A percentile compares a stretch with the other conserved stretches of the same genome.
These are phyloP conservation scores for Nomada hirtipes DNA, from an alignment of 2,888 invertebrate species.

Conservation along the genomic window DNA sequence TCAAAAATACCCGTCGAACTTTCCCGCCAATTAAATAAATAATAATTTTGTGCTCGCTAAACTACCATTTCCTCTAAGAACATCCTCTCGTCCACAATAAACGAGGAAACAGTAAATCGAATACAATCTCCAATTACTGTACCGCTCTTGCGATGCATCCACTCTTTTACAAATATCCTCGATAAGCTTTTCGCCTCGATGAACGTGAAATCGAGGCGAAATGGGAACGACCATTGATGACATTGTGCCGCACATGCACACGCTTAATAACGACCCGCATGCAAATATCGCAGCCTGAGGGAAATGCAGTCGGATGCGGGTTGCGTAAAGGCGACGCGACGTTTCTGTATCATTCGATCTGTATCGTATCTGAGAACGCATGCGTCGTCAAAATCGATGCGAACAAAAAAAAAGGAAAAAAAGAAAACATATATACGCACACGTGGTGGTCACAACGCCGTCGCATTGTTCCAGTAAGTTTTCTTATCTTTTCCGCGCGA, in stretches of 20 bases:
- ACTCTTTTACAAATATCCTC: neutral
- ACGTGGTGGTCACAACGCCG: neutral
- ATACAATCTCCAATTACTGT: no score
- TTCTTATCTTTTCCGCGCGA: slow-evolving; percentile 18
- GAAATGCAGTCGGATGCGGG: slow-evolving; percentile 58
- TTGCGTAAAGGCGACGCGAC: slow-evolving; percentile 31
- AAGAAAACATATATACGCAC: no score
- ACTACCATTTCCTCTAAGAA: no score
- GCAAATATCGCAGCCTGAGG: slow-evolving; percentile 37
- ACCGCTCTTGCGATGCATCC: neutral
- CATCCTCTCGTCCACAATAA: no score
- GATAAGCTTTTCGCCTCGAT: neutral
- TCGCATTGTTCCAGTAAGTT: slow-evolving; percentile 28
- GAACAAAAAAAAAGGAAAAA: neutral
- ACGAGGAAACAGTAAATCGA: no score
- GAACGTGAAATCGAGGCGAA: slow-evolving; percentile 13
- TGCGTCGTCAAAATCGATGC: neutral
- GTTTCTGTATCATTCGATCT: slow-evolving; percentile 40
- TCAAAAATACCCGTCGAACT: no score
- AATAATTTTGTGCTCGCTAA: no score
- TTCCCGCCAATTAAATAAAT: no score
- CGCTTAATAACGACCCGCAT: slow-evolving; percentile 47
- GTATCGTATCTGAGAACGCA: slow-evolving; percentile 35
- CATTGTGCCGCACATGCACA: slow-evolving; percentile 7
- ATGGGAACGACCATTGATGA: slow-evolving; percentile 20